Base-by-base conservation (phyloP, 2,113 vertebrate species). In the Mustela lutreola region DNA sequence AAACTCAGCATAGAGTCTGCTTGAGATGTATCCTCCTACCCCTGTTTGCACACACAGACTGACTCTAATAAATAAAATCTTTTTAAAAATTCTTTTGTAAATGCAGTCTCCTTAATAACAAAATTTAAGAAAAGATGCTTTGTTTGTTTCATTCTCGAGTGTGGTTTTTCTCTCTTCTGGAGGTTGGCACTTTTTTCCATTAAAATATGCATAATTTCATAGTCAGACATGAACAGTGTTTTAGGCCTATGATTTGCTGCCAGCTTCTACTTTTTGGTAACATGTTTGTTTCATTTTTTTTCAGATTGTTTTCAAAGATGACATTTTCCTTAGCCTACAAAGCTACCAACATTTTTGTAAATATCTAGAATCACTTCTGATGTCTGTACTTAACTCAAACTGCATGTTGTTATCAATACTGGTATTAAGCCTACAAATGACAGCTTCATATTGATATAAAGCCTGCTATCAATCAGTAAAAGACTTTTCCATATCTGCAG, bases 351-450 rank as follows among this genome's bases (percentile, higher is more conserved):
- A 53, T 79, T 78, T 70, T 94, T 58, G 18, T 86, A 71, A 33
- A 0, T 26, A 86, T 48, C 39, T 24, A 82, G 67, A 95, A 96
- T 82, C 78, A 94, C n/a, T 94, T 83, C 21, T 70, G 9, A 53
- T 94, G 62, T 90, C 92, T 94, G 76, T 19, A 56, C 15, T 62
- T 89, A 94, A 89, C 65, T 91, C 71, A 87, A 92, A 82, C 79
- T 90, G 58, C 14, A 83, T 75, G 48, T 39, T 81, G 28, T 89
- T 94, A 58, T 79, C 7, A 88, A 67, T 94, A 94, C 95, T 1
- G 4, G 7, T 36, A 87, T 87, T 90, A 92, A 89, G 48, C 19
- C 63, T 83, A 22, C 19, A 84, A 80, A 94, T 88, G n/a, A 62
- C 56, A 67, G 39, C 1, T 39, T 42, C 70, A 80, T 70, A 45